These are phyloP conservation scores for Brachylomia viminalis DNA, from an alignment of 2,888 invertebrate genomes.

Conservation along the genomic window DNA sequence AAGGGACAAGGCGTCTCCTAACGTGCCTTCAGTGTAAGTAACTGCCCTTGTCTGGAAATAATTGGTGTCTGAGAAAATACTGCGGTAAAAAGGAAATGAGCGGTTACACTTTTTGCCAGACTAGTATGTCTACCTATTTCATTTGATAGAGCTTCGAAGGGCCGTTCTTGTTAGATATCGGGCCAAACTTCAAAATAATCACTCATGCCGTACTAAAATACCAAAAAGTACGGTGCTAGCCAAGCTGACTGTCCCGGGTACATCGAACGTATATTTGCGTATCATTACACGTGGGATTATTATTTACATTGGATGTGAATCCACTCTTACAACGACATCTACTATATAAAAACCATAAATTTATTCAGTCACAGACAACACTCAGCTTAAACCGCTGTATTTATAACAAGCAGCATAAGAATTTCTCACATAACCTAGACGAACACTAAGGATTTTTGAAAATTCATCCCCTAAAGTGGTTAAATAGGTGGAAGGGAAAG, in stretches of 20 bases:
- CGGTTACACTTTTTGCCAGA: not conserved
- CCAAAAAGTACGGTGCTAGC: not conserved
- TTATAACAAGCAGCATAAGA: too few species aligned
- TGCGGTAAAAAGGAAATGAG: slow-evolving; percentile 12
- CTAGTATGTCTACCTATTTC: not conserved
- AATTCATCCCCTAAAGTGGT: not conserved
- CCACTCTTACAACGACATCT: too few species aligned
- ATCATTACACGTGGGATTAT: not conserved
- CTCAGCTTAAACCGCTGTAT: not conserved
- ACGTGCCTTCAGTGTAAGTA: slow-evolving; percentile 13
- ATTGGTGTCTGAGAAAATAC: slow-evolving; percentile 18
- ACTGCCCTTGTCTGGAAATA: slow-evolving; percentile 24
- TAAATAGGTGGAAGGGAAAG: too few species aligned
- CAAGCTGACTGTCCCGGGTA: not conserved
- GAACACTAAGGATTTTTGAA: not conserved
- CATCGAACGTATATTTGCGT: not conserved
- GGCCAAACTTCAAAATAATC: too few species aligned
- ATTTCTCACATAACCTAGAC: too few species aligned
- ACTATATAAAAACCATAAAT: not conserved
- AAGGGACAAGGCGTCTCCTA: not conserved
- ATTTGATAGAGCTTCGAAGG: not conserved
- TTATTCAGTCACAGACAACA: not conserved
- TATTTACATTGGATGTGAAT: not conserved
- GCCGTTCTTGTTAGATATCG: not conserved
- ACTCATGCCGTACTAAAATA: not conserved